A percentile compares a stretch with the other conserved stretches of the same genome.
Evolutionary conservation across 2,888 invertebrate species (phyloP).

Genomic region (Hemistola chrysoprasaria): DNA sequence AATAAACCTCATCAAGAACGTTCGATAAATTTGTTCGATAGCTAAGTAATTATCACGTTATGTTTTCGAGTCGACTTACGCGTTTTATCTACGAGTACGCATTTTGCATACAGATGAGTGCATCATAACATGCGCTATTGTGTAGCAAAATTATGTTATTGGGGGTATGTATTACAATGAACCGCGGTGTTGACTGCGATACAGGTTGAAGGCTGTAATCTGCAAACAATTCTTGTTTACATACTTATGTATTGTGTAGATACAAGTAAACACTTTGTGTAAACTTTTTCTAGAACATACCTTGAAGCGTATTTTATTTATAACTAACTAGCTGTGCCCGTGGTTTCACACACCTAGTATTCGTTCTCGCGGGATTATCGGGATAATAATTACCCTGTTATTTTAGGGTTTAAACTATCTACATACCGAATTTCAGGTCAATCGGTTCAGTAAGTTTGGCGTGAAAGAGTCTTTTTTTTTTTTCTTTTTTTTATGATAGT

Average conservation of each 20-base stretch:
- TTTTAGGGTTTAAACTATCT: too few species aligned
- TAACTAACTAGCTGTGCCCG: too few species aligned
- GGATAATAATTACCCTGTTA: too few species aligned
- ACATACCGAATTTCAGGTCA: too few species aligned
- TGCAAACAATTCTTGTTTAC: conserved; percentile 13
- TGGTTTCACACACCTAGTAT: too few species aligned
- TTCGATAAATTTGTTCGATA: conserved; percentile 59
- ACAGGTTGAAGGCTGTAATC: conserved; percentile 33
- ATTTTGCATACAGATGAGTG: conserved; percentile 54
- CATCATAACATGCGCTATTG: conserved; percentile 26
- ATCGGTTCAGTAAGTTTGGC: too few species aligned
- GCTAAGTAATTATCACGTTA: conserved; percentile 67
- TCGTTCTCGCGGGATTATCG: too few species aligned
- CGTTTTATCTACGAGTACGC: conserved; percentile 47
- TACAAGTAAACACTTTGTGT: conserved; percentile 3
- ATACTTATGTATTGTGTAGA: neutral
- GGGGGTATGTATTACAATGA: conserved; percentile 28
- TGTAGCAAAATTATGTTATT: conserved; percentile 35
- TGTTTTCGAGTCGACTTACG: conserved; percentile 54
- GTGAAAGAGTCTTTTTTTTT: too few species aligned
- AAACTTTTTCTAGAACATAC: conserved; percentile 10
- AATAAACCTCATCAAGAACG: conserved; percentile 76
- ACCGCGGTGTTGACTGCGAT: conserved; percentile 33
- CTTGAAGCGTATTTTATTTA: too few species aligned
- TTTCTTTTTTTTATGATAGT: too few species aligned